Evolutionary conservation across 2,797 vertebrate genomes (phyloP).

Genomic region (Sebastes melanostomus): DNA sequence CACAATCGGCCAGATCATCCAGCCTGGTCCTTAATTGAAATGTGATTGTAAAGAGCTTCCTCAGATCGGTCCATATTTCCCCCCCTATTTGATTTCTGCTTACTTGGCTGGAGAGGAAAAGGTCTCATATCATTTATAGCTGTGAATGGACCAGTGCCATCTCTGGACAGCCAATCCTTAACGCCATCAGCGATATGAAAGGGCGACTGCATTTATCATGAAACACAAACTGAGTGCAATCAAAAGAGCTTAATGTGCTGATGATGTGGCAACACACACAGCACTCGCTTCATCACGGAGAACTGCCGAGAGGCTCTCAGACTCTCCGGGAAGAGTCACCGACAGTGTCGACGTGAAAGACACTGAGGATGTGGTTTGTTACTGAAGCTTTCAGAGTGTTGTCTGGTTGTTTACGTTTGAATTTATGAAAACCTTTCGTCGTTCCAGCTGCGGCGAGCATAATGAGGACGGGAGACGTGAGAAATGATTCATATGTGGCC

Average conservation of each 20-base stretch:
- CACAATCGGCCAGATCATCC: conserved; percentile 26
- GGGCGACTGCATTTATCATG: background rate
- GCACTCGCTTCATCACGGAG: background rate
- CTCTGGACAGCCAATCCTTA: conserved; percentile 2
- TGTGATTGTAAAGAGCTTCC: conserved; percentile 34
- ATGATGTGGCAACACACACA: conserved; percentile 20
- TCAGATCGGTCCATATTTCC: background rate
- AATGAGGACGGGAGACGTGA: conserved; percentile 65
- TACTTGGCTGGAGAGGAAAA: conserved; percentile 25
- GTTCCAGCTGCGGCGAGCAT: conserved; percentile 43
- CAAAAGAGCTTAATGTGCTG: conserved; percentile 15
- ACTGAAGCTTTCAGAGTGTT: background rate
- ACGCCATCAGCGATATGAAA: conserved; percentile 18
- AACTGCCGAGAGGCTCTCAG: background rate
- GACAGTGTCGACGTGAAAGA: background rate
- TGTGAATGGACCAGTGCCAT: conserved; percentile 5
- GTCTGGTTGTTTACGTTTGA: conserved; percentile 42
- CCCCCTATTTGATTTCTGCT: conserved; percentile 30
- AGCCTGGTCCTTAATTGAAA: conserved; percentile 12
- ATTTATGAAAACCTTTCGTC: conserved; percentile 35
- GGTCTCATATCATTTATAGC: conserved; percentile 14
- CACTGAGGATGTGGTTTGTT: background rate
- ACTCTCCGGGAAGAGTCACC: background rate
- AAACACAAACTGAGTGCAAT: conserved; percentile 32
- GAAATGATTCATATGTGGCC: conserved; percentile 67